Base-by-base conservation (phyloP, 2,113 vertebrate species). In the Anolis sagrei region DNA sequence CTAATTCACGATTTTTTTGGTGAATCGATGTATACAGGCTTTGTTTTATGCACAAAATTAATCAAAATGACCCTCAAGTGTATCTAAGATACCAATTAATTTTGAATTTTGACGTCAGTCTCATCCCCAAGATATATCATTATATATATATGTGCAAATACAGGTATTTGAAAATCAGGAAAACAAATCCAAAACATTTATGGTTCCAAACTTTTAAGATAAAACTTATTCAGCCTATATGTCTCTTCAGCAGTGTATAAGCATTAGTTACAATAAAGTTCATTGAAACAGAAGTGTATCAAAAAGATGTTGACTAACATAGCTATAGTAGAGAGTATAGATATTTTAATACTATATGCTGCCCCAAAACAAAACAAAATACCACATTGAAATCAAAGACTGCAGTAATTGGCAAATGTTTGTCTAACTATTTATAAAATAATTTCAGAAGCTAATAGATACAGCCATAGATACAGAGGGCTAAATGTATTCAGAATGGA, bases 171-270 rank as follows among this genome's bases (percentile, higher is more conserved):
- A 44, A 44, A 44, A 44, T 44, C 39, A 44, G 39, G 5, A 44
- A 44, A 44, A n/a, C n/a, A n/a, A 44, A 44, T 44, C 39, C 39
- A 44, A 44, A 44, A 5, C 39, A 44, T 44, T 44, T 44, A 44
- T 44, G 39, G 5, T 44, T 5, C 39, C 39, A 44, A 44, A 2
- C 39, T 44, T 44, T 44, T 44, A 44, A 5, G 39, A 44, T 44
- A 44, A 44, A 44, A 44, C 3, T 2, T 44, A 44, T 5, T 44
- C 39, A 44, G 39, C 39, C 39, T 86, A 73, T 88, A 44, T 66
- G 34, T 81, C 29, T 7, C 1, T 86, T 84, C 81, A 66, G 19
- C 85, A 6, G 86, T 84, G 84, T 19, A 3, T 9, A 39, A 68
- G 51, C 80, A 86, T 0, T 75, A 61, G 49, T 73, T 76, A 64